phyloP scores from a whole-genome alignment of 2,113 vertebrate genomes.

The Chionodraco myersi region DNA sequence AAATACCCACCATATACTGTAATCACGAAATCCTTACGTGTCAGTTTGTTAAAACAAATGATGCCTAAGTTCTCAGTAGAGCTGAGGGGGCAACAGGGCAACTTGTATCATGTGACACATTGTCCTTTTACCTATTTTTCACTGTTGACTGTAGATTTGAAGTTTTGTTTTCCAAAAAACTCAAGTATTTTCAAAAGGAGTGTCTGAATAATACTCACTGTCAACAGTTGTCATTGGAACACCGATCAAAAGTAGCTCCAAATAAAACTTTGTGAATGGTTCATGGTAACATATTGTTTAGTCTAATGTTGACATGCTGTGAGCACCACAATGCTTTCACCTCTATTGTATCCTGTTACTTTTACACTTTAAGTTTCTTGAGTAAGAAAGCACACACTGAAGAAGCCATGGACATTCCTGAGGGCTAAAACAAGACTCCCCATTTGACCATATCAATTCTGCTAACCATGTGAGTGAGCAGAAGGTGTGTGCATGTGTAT shows the following conservation, averaged over 20 bases:
- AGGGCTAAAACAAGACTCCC: not conserved
- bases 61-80: too few relatives aligned
- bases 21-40: not conserved
- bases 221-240: not conserved
- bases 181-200: not conserved
- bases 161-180: not conserved
- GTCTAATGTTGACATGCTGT: not conserved
- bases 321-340: not conserved
- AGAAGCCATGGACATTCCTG: not conserved
- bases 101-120: not conserved
- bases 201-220: constrained; percentile 2
- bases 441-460: constrained; percentile 34
- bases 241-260: not conserved
- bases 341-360: not conserved
- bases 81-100: not conserved
- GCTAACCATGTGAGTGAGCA: constrained; percentile 42
- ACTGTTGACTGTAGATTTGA: not conserved
- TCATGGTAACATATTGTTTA: not conserved
- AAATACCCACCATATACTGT: too few relatives aligned
- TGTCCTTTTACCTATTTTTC: not conserved
- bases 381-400: not conserved
- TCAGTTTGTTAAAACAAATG: not conserved
- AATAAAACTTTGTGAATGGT: constrained; percentile 3
- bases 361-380: not conserved
- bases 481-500: constrained; percentile 71